Evolutionary conservation across 2,113 vertebrate species (phyloP).

Genomic region (Trichomycterus rosablanca): DNA sequence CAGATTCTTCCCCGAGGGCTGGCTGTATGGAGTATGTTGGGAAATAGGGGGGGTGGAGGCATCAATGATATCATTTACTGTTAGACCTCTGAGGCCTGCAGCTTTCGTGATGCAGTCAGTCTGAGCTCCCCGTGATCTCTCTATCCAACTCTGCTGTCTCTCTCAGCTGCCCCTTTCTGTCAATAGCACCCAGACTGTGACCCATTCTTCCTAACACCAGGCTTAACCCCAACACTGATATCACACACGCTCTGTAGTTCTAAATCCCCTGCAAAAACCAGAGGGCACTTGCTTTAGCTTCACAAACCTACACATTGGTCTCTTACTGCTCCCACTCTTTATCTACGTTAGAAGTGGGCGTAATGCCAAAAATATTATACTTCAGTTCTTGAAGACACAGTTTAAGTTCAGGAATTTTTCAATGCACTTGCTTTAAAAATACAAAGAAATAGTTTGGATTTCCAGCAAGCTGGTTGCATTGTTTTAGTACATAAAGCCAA

Average conservation of each 20-base stretch:
- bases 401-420: too few relatives aligned
- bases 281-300: slow-evolving; percentile 20
- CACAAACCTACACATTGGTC: slow-evolving; percentile 14
- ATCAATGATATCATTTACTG: slow-evolving; percentile 39
- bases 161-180: slow-evolving; percentile 57
- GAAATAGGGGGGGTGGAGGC: slow-evolving; percentile 8
- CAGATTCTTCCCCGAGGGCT: slow-evolving; percentile 38
- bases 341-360: neutral
- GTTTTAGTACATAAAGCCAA: too few relatives aligned
- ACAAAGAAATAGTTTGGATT: too few relatives aligned
- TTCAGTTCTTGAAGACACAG: too few relatives aligned
- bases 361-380: too few relatives aligned
- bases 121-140: slow-evolving; percentile 33
- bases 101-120: slow-evolving; percentile 26
- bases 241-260: slow-evolving; percentile 50
- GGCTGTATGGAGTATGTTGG: too few relatives aligned
- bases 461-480: too few relatives aligned
- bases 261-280: slow-evolving; percentile 67
- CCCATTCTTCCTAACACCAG: slow-evolving; percentile 41
- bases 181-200: slow-evolving; percentile 32
- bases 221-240: slow-evolving; percentile 69
- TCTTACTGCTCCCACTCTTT: slow-evolving; percentile 6
- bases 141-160: slow-evolving; percentile 15
- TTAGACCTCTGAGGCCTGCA: slow-evolving; percentile 37
- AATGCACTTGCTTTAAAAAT: too few relatives aligned